Evolutionary conservation across 2,888 invertebrate species (phyloP).

Genomic region (Dynastes tityus): DNA sequence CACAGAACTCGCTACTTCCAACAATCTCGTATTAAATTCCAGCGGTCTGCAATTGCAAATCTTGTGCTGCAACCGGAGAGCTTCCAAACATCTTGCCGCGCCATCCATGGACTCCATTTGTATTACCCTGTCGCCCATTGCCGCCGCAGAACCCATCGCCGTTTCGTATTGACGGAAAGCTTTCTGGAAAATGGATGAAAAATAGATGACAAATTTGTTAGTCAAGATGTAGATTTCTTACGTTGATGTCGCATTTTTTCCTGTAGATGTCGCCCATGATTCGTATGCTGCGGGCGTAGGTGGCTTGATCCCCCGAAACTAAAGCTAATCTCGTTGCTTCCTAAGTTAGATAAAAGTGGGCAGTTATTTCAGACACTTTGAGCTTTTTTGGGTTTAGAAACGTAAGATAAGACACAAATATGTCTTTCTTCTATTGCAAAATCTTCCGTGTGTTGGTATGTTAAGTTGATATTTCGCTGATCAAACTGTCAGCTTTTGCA

Average conservation of each 20-base stretch:
- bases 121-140: slow-evolving; percentile 86
- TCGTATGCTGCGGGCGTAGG: slow-evolving; percentile 86
- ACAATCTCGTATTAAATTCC: slow-evolving; percentile 87
- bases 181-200: slow-evolving; percentile 70
- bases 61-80: slow-evolving; percentile 83
- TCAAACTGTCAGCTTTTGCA: too few species aligned
- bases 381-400: too few species aligned
- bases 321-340: slow-evolving; percentile 85
- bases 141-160: slow-evolving; percentile 87
- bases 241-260: slow-evolving; percentile 86
- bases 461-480: too few species aligned
- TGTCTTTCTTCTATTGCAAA: too few species aligned
- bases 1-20: slow-evolving; percentile 88
- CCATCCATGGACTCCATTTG: slow-evolving; percentile 95
- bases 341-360: slow-evolving; percentile 68
- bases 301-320: slow-evolving; percentile 88
- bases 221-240: slow-evolving; percentile 68
- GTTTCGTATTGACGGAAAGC: slow-evolving; percentile 88
- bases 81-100: slow-evolving; percentile 86
- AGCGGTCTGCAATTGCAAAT: slow-evolving; percentile 91
- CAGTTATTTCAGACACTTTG: background rate
- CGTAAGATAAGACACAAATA: too few species aligned
- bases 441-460: too few species aligned
- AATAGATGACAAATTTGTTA: background rate
- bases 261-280: slow-evolving; percentile 90